Evolutionary conservation across 2,113 vertebrate species (phyloP).

Genomic region (Chionis minor): DNA sequence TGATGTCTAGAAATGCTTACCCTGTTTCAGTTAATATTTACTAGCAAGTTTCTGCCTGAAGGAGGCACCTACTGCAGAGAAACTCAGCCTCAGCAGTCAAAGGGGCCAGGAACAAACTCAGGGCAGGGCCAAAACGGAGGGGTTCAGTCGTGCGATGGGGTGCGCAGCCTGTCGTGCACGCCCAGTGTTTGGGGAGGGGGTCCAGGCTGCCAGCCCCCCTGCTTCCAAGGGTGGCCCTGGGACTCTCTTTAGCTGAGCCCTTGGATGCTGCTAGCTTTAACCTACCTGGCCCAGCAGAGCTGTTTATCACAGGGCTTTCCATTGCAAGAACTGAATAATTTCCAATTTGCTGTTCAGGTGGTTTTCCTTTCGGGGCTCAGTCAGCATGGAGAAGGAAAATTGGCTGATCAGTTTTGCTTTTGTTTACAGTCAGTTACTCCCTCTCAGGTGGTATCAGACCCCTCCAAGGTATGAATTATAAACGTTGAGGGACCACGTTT

Average conservation of each 20-base stretch:
- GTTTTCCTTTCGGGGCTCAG: background rate
- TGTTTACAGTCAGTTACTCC: background rate
- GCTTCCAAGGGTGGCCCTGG: background rate
- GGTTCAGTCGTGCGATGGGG: accelerated
- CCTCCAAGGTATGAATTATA: background rate
- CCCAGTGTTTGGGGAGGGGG: background rate
- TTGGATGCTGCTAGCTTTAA: background rate
- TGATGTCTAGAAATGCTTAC: background rate
- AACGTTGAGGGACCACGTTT: background rate
- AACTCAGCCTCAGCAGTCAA: background rate
- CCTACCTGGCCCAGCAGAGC: background rate
- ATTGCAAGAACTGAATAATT: background rate
- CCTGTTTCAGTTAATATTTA: background rate
- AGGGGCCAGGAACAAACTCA: background rate
- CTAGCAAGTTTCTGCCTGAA: background rate
- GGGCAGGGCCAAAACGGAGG: background rate
- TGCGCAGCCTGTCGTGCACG: background rate
- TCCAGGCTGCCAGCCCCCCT: background rate
- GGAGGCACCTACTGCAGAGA: background rate
- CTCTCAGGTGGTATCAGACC: background rate
- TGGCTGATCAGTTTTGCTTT: background rate
- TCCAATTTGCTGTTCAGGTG: background rate
- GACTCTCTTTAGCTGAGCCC: background rate
- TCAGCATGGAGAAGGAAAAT: background rate
- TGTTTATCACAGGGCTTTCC: background rate